Percentiles rank a stretch among this genome's conserved stretches.
These are phyloP conservation scores for Serranus cabrilla DNA, from an alignment of 2,797 vertebrate species.

Conservation along the genomic window DNA sequence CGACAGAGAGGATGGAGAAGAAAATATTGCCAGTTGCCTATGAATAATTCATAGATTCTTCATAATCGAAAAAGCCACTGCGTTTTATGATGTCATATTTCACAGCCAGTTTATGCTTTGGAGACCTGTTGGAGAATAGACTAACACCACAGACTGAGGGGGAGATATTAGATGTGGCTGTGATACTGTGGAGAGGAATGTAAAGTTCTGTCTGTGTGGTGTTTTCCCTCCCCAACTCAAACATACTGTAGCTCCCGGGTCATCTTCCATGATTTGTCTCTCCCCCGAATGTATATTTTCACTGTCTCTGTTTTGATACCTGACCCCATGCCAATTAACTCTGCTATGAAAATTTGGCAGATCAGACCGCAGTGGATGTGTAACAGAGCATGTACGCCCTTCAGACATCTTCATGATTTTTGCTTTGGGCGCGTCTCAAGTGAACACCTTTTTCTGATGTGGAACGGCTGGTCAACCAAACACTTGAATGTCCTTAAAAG, in stretches of 20 bases:
- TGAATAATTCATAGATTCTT: slow-evolving; percentile 76
- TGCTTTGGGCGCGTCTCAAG: slow-evolving; percentile 24
- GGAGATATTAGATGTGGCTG: slow-evolving; percentile 33
- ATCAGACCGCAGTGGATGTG: slow-evolving; percentile 6
- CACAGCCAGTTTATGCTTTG: slow-evolving; percentile 62
- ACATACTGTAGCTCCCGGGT: slow-evolving; percentile 55
- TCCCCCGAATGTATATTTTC: slow-evolving; percentile 48
- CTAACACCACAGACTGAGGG: slow-evolving; percentile 25
- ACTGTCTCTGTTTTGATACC: slow-evolving; percentile 61
- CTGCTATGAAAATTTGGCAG: slow-evolving; percentile 29
- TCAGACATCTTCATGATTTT: slow-evolving; percentile 11
- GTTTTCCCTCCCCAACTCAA: slow-evolving; percentile 39
- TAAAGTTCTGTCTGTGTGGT: slow-evolving; percentile 21
- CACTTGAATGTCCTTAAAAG: slow-evolving; percentile 73
- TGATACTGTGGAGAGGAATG: slow-evolving; percentile 33
- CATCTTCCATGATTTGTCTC: slow-evolving; percentile 40
- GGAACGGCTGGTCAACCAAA: slow-evolving; percentile 65
- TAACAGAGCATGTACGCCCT: not conserved
- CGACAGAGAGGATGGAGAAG: slow-evolving; percentile 16
- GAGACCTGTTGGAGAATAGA: slow-evolving; percentile 29
- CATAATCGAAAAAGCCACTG: slow-evolving; percentile 71
- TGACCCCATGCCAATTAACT: slow-evolving; percentile 53
- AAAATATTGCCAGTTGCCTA: slow-evolving; percentile 43
- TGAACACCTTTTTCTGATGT: slow-evolving; percentile 62
- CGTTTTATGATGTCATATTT: slow-evolving; percentile 77